Evolutionary conservation across 2,888 invertebrate genomes (phyloP), one percentile per base, ranked within the genome.

Genomic region (Celastrina argiolus): DNA sequence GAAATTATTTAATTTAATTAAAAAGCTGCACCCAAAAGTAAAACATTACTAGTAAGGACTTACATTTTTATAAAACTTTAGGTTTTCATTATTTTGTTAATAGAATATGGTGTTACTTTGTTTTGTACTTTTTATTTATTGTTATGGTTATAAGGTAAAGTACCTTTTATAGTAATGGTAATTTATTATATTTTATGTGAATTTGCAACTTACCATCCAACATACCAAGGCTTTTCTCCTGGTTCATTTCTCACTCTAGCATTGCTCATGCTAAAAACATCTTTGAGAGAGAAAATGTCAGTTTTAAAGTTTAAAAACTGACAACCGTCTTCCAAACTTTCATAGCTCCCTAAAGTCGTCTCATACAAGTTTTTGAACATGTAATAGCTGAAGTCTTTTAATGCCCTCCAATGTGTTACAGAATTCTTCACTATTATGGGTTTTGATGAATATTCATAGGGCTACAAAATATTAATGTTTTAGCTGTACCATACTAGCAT

Each of bases 251-350:
- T 86, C 5, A 94, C 93, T 77, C 96, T 92, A 65, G 91, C 92
- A 59, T 92, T 84, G 6, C 94, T 92, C 96, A 96, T 96, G 69
- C 92, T 88, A 78, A 97, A 95, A 12, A 97, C 96, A 80, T 97
- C 95, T 69, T 92, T 89, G 67, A 97, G 81, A 31, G 94, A 93
- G 74, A 94, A 94, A 74, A 97, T 93, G 82, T 97, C 94, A 18
- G 96, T 96, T 81, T 96, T 95, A 81, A 97, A 97, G 76, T 96
- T 96, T 65, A 97, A 92, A 85, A 97, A 97, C 80, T 97, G 97
- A 75, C 97, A 97, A 74, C 96, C 96, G 71, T 96, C 94, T 69
- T 95, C 94, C 1, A 95, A 92, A 73, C 94, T 94, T 70, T 94
- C 94, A 77, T 95, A 94, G 63, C 96, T 94, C 63, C 94, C 96